phyloP scores from a whole-genome alignment of 2,797 vertebrate species.

The Fringilla coelebs region DNA sequence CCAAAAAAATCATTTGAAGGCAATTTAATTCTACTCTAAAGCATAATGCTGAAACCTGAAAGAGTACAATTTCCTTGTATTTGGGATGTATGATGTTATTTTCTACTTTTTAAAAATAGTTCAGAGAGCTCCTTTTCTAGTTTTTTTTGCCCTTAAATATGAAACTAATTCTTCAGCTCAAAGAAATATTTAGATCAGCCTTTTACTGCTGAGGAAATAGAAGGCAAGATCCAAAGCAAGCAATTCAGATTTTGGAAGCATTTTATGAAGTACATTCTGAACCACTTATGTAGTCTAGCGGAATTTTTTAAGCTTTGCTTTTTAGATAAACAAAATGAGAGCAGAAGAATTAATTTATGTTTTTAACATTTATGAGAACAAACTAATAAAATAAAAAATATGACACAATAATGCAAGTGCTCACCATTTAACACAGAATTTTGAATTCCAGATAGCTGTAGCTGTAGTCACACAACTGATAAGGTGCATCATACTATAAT shows the following conservation, averaged over 20 bases:
- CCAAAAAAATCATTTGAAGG: neutral
- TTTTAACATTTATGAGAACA: neutral
- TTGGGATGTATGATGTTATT: neutral
- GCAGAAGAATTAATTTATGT: neutral
- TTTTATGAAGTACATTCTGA: conserved; percentile 44
- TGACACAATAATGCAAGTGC: neutral
- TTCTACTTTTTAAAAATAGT: neutral
- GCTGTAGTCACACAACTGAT: conserved; percentile 16
- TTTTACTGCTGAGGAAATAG: conserved; percentile 18
- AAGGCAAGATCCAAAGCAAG: conserved; percentile 37
- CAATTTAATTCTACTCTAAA: neutral
- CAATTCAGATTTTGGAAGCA: conserved; percentile 41
- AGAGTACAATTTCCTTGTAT: neutral
- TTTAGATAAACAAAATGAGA: conserved; percentile 17
- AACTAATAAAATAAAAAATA: neutral
- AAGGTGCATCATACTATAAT: neutral
- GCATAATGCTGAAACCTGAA: neutral
- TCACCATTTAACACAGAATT: conserved; percentile 22
- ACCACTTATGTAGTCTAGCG: neutral
- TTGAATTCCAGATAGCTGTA: conserved; percentile 36
- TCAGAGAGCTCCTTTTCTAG: neutral
- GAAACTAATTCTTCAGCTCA: conserved; percentile 4
- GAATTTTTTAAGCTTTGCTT: conserved; percentile 15
- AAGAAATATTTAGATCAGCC: neutral
- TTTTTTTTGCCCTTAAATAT: neutral